Conservation (phyloP, 2,113 vertebrate species). For the Rhombomys opimus region DNA sequence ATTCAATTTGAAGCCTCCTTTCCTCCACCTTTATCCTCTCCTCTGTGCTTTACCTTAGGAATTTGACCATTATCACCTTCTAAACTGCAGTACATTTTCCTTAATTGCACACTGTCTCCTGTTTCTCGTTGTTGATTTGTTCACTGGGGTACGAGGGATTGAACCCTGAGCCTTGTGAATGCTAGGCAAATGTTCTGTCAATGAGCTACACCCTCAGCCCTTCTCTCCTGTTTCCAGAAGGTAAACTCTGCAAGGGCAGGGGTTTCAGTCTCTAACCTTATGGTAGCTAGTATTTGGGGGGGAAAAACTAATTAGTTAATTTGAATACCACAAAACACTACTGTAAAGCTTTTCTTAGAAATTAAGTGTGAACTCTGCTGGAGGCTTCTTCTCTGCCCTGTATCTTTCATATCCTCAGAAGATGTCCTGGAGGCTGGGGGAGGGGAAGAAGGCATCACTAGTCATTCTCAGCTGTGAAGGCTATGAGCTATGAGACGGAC, state of each 20-base stretch:
- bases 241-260: not conserved
- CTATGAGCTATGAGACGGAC: not conserved
- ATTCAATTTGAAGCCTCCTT: not conserved
- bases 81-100: not conserved
- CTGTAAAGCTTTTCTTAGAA: not conserved
- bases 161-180: too few species aligned
- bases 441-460: not conserved
- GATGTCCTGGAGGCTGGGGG: not conserved
- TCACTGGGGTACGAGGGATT: too few species aligned
- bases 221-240: not conserved
- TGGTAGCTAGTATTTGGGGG: not conserved
- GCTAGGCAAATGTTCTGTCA: too few species aligned
- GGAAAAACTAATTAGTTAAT: not conserved
- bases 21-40: not conserved
- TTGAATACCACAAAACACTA: conserved; percentile 27
- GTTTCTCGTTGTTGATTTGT: not conserved
- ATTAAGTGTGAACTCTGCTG: not conserved
- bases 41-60: not conserved
- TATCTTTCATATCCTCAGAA: too few species aligned
- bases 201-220: too few species aligned
- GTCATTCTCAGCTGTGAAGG: not conserved
- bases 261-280: not conserved
- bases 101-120: not conserved
- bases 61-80: not conserved
- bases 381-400: too few species aligned